Base-by-base conservation (phyloP, 2,113 vertebrate genomes). In the Mormoops blainvillei region DNA sequence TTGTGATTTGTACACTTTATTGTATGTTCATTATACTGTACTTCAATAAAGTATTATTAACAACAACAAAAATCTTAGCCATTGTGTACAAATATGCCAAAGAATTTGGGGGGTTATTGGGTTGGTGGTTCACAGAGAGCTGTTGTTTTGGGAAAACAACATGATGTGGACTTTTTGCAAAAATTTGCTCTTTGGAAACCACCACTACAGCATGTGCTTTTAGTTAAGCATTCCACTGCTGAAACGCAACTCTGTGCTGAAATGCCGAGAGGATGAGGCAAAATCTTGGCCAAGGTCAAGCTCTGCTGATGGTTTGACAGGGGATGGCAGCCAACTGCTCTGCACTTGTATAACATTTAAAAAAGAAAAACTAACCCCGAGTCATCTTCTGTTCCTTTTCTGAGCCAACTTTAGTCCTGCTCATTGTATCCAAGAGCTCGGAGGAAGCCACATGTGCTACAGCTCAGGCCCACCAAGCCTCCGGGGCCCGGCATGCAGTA, bases 261-360 rank as follows among this genome's bases (percentile, higher is more conserved):
- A 95, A 96, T 88, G 48, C 4, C 50, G 54, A 2, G 67, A 20
- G 19, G 95, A 87, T 92, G 98, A 95, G 0, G 94, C 1, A 97
- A 97, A 92, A 85, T 41, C 89, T 92, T 97, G 97, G 97, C 97
- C 96, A 97, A 97, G 97, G 97, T 97, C 97, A 97, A 91, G 83
- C 68, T 97, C 82, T 71, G 94, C 78, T 86, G 90, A 97, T 86
- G 94, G 87, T 86, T 74, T 73, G 67, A 81, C 83, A 81, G 36
- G 63, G 87, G 81, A 87, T 16, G 13, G 90, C 81, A 52, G 97
- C 97, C 95, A 97, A 97, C 45, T 77, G 61, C 58, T 90, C 77
- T 96, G 93, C 73, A 94, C 89, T 97, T 96, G 96, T 89, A 20
- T 76, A 84, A 96, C 78, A 58, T 94, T 96, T 91, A 22, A 83